These are phyloP conservation scores for Luscinia megarhynchos DNA, from an alignment of 2,797 vertebrate genomes.

Conservation along the genomic window DNA sequence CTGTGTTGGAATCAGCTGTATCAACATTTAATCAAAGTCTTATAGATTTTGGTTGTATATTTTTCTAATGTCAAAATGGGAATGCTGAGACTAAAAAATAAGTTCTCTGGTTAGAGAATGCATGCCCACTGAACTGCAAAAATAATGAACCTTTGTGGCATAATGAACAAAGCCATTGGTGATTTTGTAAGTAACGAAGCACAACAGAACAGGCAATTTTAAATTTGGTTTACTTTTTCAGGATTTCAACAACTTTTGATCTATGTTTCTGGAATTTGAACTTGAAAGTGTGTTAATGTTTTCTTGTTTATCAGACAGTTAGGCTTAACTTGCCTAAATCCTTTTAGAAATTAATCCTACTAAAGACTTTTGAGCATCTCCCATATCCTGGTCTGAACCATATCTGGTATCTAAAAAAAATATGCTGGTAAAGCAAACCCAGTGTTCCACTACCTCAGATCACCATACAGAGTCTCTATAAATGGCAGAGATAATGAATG, in stretches of 20 bases:
- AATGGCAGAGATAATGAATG: background rate
- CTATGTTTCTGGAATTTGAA: conserved; percentile 71
- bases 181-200: conserved; percentile 64
- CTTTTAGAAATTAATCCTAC: background rate
- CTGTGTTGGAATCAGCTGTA: conserved; percentile 88
- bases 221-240: conserved; percentile 61
- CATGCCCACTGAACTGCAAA: conserved; percentile 76
- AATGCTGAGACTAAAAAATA: conserved; percentile 82
- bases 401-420: background rate
- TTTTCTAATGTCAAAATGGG: conserved; percentile 87
- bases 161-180: conserved; percentile 62
- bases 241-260: conserved; percentile 72
- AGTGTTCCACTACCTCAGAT: background rate
- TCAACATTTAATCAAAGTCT: conserved; percentile 90
- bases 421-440: background rate
- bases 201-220: conserved; percentile 69
- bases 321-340: background rate
- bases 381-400: background rate
- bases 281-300: conserved; percentile 33
- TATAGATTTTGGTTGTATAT: conserved; percentile 86
- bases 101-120: conserved; percentile 75
- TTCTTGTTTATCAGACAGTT: background rate
- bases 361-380: background rate
- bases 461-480: background rate
- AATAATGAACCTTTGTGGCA: conserved; percentile 76